phyloP scores from a whole-genome alignment of 2,888 invertebrate species.

The Octonoba sinensis region DNA sequence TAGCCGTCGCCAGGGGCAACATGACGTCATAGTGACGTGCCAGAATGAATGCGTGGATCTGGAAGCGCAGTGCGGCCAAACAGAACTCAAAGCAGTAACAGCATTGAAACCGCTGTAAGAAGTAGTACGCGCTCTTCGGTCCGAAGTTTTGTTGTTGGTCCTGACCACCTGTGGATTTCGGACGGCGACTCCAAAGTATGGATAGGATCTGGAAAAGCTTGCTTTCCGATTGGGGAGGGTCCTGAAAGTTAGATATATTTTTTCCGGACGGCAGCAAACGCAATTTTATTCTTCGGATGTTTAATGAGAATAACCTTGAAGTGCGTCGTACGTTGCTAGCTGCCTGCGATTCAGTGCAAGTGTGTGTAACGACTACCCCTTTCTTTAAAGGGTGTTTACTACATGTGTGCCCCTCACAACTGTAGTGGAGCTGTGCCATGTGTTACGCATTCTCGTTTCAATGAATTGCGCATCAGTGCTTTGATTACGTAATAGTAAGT shows the following conservation, averaged over 20 bases:
- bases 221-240: background rate
- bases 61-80: constrained; percentile 27
- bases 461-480: background rate
- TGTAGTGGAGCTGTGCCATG: background rate
- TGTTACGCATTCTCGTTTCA: too few relatives aligned
- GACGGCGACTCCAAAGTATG: constrained; percentile 7
- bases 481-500: background rate
- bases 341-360: constrained; percentile 14
- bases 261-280: too few relatives aligned
- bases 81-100: constrained; percentile 23
- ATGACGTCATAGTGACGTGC: constrained; percentile 44
- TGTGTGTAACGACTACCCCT: constrained; percentile 15
- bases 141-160: constrained; percentile 54
- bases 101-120: constrained; percentile 20
- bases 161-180: constrained; percentile 57
- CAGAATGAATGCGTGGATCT: constrained; percentile 17
- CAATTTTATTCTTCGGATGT: background rate
- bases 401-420: background rate
- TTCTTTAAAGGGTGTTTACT: constrained; percentile 2
- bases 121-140: constrained; percentile 23
- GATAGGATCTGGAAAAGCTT: background rate
- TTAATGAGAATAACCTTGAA: constrained; percentile 51
- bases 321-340: constrained; percentile 48
- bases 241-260: background rate
- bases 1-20: constrained; percentile 43